phyloP scores from a whole-genome alignment of 2,888 invertebrate species.

The Tachina lurida region DNA sequence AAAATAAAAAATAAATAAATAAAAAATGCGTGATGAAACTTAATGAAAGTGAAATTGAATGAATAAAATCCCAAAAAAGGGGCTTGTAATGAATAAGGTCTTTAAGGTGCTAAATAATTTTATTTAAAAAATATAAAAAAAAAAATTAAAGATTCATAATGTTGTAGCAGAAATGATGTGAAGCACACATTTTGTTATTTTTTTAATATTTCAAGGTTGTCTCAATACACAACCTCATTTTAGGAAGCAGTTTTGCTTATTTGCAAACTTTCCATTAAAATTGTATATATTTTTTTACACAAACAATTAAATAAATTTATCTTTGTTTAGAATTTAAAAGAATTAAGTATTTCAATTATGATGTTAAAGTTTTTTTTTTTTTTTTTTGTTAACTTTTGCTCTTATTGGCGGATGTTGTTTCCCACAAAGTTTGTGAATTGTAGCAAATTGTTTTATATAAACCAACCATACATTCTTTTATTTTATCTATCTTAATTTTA shows the following conservation, averaged over 20 bases:
- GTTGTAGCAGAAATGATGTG: not conserved
- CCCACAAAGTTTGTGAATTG: conserved; percentile 46
- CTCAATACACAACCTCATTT: too few relatives aligned
- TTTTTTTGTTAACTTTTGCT: too few relatives aligned
- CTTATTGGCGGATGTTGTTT: conserved; percentile 56
- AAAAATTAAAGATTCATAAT: conserved; percentile 13
- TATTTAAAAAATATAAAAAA: not conserved
- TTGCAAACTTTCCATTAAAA: conserved; percentile 47
- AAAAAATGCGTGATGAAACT: conserved; percentile 56
- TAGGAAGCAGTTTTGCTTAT: conserved; percentile 24
- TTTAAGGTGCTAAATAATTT: conserved; percentile 16
- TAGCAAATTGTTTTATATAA: conserved; percentile 22
- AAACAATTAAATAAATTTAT: not conserved
- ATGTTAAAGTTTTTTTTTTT: not conserved
- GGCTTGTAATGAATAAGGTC: conserved; percentile 45
- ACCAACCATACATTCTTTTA: conserved; percentile 26
- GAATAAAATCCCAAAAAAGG: conserved; percentile 28
- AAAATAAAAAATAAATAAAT: too few relatives aligned
- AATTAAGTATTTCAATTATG: conserved; percentile 6
- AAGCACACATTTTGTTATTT: conserved; percentile 11
- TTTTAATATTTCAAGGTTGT: conserved; percentile 38
- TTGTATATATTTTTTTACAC: not conserved
- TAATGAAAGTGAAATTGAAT: conserved; percentile 63
- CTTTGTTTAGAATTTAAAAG: not conserved
- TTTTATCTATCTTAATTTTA: conserved; percentile 13